Evolutionary conservation across 2,113 vertebrate species (phyloP), one percentile per base, ranked within the genome.

Genomic region (Pholis gunnellus): DNA sequence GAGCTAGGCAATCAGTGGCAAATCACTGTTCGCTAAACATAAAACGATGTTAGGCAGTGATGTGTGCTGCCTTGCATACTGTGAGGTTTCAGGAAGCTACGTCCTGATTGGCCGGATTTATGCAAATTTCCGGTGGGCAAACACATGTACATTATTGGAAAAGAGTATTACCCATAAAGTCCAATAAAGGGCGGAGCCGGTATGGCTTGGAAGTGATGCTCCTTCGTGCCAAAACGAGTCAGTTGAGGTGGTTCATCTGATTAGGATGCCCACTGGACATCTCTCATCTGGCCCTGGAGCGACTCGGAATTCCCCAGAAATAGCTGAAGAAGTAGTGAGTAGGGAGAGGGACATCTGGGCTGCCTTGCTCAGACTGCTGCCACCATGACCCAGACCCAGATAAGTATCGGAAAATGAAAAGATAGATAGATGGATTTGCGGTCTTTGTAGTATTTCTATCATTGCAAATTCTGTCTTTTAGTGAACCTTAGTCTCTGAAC

Each of bases 261-360:
- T 69, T 48, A 29, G 15, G 14, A 75, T 42, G 38, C 31, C 34
- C 50, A 38, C 72, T 38, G 7, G 57, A 59, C 20, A 17, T 57
- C 44, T 75, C 72, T 46, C 29, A 75, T 83, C 67, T 80, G 72
- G 56, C 22, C 17, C 4, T 29, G 46, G 52, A 38, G 71, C 15
- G 3, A 66, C 44, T 27, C 61, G 48, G 66, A 60, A 59, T 67
- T 88, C 63, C 56, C 54, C 48, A 15, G 46, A n/a, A 79, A 68
- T 44, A 74, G 29, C 81, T 75, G 69, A 57, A 57, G 25, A 29
- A 60, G 29, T 25, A 9, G 34, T 54, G n/a, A 74, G 36, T 50
- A 63, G 40, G 50, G 31, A 63, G 68, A 66, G 29, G 42, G 65
- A 70, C 74, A 81, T 69, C 77, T 75, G 75, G 52, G 48, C 27